phyloP scores from a whole-genome alignment of 1,140 invertebrate genomes.

The Drosophila rhopaloa region DNA sequence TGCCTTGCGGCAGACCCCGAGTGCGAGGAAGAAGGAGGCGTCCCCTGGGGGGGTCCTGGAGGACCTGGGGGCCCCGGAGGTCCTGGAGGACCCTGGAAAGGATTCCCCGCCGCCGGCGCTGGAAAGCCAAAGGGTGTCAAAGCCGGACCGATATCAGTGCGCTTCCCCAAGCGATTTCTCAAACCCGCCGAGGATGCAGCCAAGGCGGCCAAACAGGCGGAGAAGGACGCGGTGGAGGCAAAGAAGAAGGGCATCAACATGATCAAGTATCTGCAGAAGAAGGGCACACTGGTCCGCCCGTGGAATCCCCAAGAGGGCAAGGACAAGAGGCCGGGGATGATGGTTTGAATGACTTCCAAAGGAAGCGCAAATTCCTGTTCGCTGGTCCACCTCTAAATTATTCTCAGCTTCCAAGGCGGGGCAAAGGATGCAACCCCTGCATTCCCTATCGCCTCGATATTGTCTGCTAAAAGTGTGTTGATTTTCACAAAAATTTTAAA shows the following conservation, averaged over 20 bases:
- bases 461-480: neutral
- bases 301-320: slow-evolving; percentile 43
- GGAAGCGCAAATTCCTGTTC: slow-evolving; percentile 14
- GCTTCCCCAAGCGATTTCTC: slow-evolving; percentile 26
- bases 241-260: slow-evolving; percentile 40
- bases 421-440: slow-evolving; percentile 8
- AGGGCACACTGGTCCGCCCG: slow-evolving; percentile 20
- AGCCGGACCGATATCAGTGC: slow-evolving; percentile 31
- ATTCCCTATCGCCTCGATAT: slow-evolving; percentile 7
- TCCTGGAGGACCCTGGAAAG: neutral
- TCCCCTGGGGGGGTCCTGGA: neutral
- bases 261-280: slow-evolving; percentile 45
- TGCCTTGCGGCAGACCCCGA: slow-evolving; percentile 27
- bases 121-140: neutral
- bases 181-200: slow-evolving; percentile 20
- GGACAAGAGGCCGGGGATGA: slow-evolving; percentile 29
- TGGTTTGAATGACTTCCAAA: slow-evolving; percentile 33
- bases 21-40: neutral
- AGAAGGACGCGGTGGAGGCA: neutral
- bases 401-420: slow-evolving; percentile 4
- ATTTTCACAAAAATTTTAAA: neutral
- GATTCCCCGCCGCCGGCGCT: neutral
- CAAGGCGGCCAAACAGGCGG: slow-evolving; percentile 7
- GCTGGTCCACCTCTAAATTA: neutral
- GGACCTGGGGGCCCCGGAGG: slow-evolving; percentile 3